Evolutionary conservation across 2,888 invertebrate genomes (phyloP), one percentile per base, ranked within the genome.

Genomic region (Aleiodes alternator): DNA sequence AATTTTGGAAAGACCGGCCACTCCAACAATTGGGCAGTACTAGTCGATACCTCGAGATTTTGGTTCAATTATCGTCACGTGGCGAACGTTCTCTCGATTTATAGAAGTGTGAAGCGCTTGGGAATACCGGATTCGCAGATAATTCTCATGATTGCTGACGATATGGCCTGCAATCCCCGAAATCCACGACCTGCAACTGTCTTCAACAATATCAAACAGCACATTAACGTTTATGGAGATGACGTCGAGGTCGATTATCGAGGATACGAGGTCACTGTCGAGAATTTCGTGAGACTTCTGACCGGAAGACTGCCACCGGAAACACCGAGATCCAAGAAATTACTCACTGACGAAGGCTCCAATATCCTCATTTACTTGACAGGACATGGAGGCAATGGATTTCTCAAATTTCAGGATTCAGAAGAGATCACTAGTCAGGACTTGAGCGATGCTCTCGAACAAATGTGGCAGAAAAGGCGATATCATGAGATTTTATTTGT

Each of bases 51-150:
- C 0, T 99, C 98, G 0, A 92, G 99, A 74, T 99, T 99, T 90
- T 99, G 99, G 99, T 99, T 99, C 88, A 99, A 99, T 90, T 99
- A 99, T 90, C 94, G 99, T 6, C 99, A 99, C 93, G 98, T 99
- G 43, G 98, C 99, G 4, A 99, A 99, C 90, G 99, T 99, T 0
- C 90, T 99, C 16, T 99, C 99, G 0, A 97, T 99, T 79, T 99
- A 99, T 88, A 93, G 98, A 11, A 98, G 98, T 87, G 98, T 99
- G 0, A 99, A 99, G 90, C 92, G 99, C 14, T 92, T 99, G 4
- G 99, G 99, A n/a, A 99, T 99, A 83, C 99, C 99, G 0, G 99
- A 99, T 89, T 96, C 96, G 75, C 99, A 99, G 90, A 99, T 99
- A 73, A 99, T 99, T 80, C 90, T 99, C 73, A 99, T 99, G 99